These are phyloP conservation scores for Pasiphila rectangulata DNA, from an alignment of 2,888 invertebrate genomes.

Conservation along the genomic window DNA sequence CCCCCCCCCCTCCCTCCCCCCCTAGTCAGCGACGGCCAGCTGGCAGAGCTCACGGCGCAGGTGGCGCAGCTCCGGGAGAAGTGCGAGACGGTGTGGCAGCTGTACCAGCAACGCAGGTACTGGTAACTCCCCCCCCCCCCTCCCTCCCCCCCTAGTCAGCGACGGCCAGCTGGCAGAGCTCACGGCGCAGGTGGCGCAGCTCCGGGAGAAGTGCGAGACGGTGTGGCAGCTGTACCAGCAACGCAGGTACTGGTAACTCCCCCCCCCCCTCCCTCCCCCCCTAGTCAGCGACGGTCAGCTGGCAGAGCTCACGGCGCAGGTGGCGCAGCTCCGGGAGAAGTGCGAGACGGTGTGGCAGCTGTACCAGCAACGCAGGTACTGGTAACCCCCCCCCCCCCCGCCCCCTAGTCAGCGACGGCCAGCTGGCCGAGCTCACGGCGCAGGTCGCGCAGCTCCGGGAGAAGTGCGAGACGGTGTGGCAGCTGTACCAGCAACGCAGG, in stretches of 20 bases:
- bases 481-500: slow-evolving; percentile 83
- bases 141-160: too few relatives aligned
- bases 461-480: slow-evolving; percentile 80
- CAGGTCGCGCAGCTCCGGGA: slow-evolving; percentile 84
- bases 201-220: slow-evolving; percentile 82
- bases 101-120: slow-evolving; percentile 83
- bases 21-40: too few relatives aligned
- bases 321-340: slow-evolving; percentile 84
- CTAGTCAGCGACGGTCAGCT: too few relatives aligned
- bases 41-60: slow-evolving; percentile 86
- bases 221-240: slow-evolving; percentile 83
- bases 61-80: slow-evolving; percentile 84
- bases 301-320: slow-evolving; percentile 85
- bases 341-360: slow-evolving; percentile 72
- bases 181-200: slow-evolving; percentile 83
- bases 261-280: too few relatives aligned
- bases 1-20: too few relatives aligned
- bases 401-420: too few relatives aligned
- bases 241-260: slow-evolving; percentile 65
- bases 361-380: slow-evolving; percentile 83
- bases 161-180: slow-evolving; percentile 88
- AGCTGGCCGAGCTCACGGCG: slow-evolving; percentile 86
- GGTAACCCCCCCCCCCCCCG: too few relatives aligned
- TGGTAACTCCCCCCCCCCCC: too few relatives aligned
- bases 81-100: slow-evolving; percentile 71